Conservation (phyloP, 2,888 invertebrate genomes). For the Polymixis flavicincta region DNA sequence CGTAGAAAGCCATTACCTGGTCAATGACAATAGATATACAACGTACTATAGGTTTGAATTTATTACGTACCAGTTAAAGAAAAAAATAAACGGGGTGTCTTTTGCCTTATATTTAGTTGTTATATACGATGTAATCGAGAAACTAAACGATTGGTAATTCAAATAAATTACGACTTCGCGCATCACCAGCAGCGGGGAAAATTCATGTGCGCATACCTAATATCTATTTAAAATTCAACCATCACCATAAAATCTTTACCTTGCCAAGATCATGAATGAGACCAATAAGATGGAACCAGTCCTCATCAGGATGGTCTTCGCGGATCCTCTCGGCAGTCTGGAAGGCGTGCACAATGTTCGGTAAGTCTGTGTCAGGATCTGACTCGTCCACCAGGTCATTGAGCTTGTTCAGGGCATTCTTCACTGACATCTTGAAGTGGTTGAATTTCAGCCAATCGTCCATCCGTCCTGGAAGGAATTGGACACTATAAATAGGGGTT, state of each 20-base stretch:
- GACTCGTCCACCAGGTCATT: conserved; percentile 98
- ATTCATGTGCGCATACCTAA: not conserved
- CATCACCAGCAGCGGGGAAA: not conserved
- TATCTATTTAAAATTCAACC: not conserved
- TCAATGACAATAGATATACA: not conserved
- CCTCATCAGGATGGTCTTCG: conserved; percentile 94
- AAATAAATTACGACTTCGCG: not conserved
- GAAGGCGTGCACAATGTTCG: conserved; percentile 98
- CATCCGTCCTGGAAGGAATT: conserved; percentile 90
- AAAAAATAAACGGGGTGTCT: too few species aligned
- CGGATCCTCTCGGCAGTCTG: conserved; percentile 98
- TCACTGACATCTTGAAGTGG: conserved; percentile 95
- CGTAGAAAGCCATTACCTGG: conserved; percentile 95
- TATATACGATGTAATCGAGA: too few species aligned
- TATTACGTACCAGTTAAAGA: too few species aligned
- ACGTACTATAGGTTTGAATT: not conserved
- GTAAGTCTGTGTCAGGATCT: conserved; percentile 98
- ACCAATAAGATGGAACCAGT: conserved; percentile 99
- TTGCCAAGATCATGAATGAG: conserved; percentile 99
- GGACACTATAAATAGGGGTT: not conserved
- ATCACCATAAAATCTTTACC: conserved; percentile 82
- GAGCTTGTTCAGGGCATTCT: conserved; percentile 96
- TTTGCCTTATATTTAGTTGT: too few species aligned
- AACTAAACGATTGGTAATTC: too few species aligned
- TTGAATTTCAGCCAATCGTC: conserved; percentile 96